Evolutionary conservation across 2,113 vertebrate species (phyloP).

Genomic region (Gymnobelideus leadbeateri): DNA sequence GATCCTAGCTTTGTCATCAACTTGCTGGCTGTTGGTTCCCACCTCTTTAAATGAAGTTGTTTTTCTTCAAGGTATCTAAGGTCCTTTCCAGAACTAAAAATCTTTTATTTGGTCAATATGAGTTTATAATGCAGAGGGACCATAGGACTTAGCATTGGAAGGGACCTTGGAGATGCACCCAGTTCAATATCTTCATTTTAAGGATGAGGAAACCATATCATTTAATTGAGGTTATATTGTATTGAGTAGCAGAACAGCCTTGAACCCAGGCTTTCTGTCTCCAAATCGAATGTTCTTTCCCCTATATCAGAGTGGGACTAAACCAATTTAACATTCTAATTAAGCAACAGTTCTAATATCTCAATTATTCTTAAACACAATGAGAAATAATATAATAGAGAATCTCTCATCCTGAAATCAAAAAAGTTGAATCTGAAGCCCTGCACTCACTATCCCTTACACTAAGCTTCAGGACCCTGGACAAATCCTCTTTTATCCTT

Average conservation of each 20-base stretch:
- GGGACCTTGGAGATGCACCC: not conserved
- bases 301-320: not conserved
- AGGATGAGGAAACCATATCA: not conserved
- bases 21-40: not conserved
- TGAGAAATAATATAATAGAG: not conserved
- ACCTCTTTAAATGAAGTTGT: not conserved
- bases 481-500: not conserved
- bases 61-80: not conserved
- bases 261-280: not conserved
- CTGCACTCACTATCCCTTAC: not conserved
- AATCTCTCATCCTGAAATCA: not conserved
- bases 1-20: not conserved
- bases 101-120: not conserved
- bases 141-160: not conserved
- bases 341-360: not conserved
- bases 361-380: not conserved
- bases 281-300: not conserved
- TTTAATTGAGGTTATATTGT: not conserved
- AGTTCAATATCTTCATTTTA: not conserved
- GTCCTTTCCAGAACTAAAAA: not conserved
- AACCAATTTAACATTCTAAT: not conserved
- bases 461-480: not conserved
- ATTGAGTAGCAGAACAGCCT: not conserved
- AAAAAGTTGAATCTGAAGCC: not conserved
- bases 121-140: not conserved